phyloP scores from a whole-genome alignment of 2,113 vertebrate genomes.

The Gallinago media region DNA sequence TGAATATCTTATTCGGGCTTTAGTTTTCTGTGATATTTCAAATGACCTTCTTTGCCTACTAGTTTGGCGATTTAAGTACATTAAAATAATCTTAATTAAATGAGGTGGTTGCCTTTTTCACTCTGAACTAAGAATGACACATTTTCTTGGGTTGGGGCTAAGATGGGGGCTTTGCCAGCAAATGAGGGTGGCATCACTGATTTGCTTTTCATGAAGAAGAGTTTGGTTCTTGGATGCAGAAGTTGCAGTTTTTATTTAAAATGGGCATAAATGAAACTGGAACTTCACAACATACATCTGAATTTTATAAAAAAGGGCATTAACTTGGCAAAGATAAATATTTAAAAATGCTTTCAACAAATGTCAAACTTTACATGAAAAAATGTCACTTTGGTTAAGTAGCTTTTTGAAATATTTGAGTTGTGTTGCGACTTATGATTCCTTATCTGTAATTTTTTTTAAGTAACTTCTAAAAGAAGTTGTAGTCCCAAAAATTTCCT shows the following conservation, averaged over 20 bases:
- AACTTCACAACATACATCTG: accelerated
- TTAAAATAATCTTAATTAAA: not conserved
- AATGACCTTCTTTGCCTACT: slow-evolving; percentile 1
- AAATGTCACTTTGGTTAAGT: not conserved
- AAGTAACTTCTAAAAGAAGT: not conserved
- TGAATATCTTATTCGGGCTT: not conserved
- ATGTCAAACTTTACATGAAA: not conserved
- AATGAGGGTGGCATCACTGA: not conserved
- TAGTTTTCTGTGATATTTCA: slow-evolving; percentile 24
- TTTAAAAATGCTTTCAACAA: not conserved
- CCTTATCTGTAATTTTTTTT: not conserved
- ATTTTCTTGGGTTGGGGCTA: not conserved
- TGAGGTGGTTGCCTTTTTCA: not conserved
- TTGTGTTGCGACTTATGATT: accelerated
- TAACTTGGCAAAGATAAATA: not conserved
- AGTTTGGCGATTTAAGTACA: not conserved
- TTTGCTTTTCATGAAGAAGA: not conserved
- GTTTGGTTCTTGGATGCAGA: not conserved
- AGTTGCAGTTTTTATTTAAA: not conserved
- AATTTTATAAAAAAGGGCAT: not conserved
- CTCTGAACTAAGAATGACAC: not conserved
- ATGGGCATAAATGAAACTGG: not conserved
- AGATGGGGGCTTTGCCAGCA: not conserved
- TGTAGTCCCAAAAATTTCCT: not conserved
- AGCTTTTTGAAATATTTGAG: not conserved